Conservation (phyloP, 2,113 vertebrate species). For the Pelecanoides urinatrix region DNA sequence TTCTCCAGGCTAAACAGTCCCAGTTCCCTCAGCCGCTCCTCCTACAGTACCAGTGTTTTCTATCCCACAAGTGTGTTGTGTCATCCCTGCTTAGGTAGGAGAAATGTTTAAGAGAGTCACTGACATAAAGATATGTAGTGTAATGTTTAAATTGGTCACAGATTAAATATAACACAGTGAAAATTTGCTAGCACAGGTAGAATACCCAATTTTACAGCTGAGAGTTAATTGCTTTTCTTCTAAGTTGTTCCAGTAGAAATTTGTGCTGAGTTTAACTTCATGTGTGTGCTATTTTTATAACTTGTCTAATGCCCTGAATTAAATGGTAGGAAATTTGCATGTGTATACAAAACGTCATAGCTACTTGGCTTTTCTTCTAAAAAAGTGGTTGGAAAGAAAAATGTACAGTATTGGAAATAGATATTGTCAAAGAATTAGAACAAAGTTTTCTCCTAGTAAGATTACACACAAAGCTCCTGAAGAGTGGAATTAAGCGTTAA, state of each 20-base stretch:
- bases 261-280: conserved; percentile 1
- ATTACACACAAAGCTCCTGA: not conserved
- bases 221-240: not conserved
- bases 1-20: no score
- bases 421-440: not conserved
- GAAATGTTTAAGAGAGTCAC: not conserved
- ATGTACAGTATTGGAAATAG: not conserved
- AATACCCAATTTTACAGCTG: not conserved
- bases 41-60: not conserved
- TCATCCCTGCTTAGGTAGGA: not conserved
- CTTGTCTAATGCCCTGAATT: not conserved
- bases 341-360: not conserved
- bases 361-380: not conserved
- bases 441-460: not conserved
- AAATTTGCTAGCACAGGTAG: not conserved
- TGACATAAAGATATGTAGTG: not conserved
- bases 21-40: no score
- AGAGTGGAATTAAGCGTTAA: not conserved
- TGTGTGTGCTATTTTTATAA: not conserved
- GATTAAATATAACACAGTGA: not conserved
- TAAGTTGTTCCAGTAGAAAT: conserved; percentile 16
- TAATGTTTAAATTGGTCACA: not conserved
- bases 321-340: not conserved
- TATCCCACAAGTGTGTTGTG: not conserved
- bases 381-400: not conserved